phyloP scores from a whole-genome alignment of 2,113 vertebrate genomes.

The human (Homo sapiens) region DNA sequence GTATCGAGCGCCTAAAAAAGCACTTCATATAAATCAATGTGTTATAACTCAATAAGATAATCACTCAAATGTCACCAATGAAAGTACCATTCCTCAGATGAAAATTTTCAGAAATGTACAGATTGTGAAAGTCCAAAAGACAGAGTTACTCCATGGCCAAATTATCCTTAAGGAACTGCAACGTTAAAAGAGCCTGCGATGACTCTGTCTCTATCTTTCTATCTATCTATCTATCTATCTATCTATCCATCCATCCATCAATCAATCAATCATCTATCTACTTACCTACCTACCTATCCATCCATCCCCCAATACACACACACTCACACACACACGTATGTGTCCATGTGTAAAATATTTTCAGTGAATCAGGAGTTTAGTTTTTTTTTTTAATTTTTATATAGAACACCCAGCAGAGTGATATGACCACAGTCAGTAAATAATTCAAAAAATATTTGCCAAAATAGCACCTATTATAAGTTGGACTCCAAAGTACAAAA shows the following conservation, averaged over 20 bases:
- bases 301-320: background rate
- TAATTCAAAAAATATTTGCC: background rate
- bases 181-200: background rate
- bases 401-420: background rate
- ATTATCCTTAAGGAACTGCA: background rate
- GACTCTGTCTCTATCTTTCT: background rate
- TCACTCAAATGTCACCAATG: conserved; percentile 12
- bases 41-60: conserved; percentile 37
- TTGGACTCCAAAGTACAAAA: background rate
- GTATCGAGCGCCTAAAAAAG: conserved; percentile 34
- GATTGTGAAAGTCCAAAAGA: background rate
- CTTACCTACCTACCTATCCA: background rate
- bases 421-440: background rate
- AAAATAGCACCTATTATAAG: background rate
- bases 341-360: background rate
- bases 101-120: background rate
- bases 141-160: background rate
- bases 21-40: conserved; percentile 52
- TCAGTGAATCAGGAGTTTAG: background rate
- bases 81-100: background rate
- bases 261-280: background rate
- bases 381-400: background rate
- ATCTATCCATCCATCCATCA: background rate
- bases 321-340: background rate
- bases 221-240: background rate